Base-by-base conservation (phyloP, 2,797 vertebrate species). In the Crocidura indochinensis region DNA sequence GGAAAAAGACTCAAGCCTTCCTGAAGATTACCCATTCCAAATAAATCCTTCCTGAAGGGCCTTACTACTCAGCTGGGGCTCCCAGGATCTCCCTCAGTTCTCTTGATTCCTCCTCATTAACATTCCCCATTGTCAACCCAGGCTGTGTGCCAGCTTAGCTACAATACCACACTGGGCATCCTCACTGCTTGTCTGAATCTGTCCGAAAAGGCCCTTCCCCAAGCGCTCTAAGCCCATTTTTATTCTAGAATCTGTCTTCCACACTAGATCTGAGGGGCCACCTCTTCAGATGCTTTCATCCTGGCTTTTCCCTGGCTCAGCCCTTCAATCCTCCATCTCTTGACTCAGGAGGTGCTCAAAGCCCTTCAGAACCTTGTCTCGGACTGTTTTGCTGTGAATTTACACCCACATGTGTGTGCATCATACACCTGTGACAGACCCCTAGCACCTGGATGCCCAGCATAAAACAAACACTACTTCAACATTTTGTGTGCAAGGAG, bases 291-390 rank as follows among this genome's bases (percentile, higher is more conserved):
- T n/a, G n/a, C 38, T 22, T 68, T 17, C 14, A 62, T 15, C 9
- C 49, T 19, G n/a, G 78, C n/a, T 17, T 56, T 46, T 15, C 69
- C 47, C 22, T 26, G 10, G 29, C 47, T 81, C 46, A 82, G 29
- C 26, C 44, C 60, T 65, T 38, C 4, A 31, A 75, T 51, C 46
- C 47, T 67, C 79, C 29, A 80, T 72, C 17, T 8, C 1, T 17
- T 20, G 17, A 19, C 29, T 38, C 7, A 15, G 24, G 8, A 0
- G 67, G 31, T 0, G 6, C 8, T 14, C 0, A 1, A 38, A 82
- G 62, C 27, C 46, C 67, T 71, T 51, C 15, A 11, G 46, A 44
- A 79, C 46, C 47, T 72, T 0, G 1, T 10, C 1, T 46, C 77
- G 22, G 51, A 31, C 74, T 46, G 22, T 10, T 79, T 29, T 10